phyloP scores from a whole-genome alignment of 2,888 invertebrate species.

The Himalopsyche japonica region DNA sequence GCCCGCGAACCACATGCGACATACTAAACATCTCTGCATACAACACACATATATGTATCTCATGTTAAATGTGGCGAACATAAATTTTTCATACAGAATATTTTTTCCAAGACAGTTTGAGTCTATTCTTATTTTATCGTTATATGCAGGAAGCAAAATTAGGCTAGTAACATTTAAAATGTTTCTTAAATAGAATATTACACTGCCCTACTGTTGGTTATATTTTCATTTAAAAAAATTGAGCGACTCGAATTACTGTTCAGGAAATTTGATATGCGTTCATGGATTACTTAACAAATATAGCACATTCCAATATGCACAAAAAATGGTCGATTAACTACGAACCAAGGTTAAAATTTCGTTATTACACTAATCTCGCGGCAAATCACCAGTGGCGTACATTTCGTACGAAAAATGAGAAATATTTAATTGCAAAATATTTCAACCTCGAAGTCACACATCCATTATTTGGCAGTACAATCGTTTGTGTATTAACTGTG shows the following conservation, averaged over 20 bases:
- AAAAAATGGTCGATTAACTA: not conserved
- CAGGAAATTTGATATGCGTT: not conserved
- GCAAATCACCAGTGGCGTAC: not conserved
- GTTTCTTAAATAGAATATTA: not conserved
- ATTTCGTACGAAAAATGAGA: too few relatives aligned
- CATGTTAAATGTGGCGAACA: too few relatives aligned
- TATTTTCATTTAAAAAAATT: not conserved
- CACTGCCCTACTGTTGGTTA: not conserved
- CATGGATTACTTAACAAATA: not conserved
- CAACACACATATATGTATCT: too few relatives aligned
- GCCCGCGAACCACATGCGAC: too few relatives aligned
- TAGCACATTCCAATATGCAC: not conserved
- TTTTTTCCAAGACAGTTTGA: too few relatives aligned
- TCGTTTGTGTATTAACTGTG: not conserved
- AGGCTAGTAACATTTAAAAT: not conserved
- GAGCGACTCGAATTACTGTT: too few relatives aligned
- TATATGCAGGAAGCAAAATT: not conserved
- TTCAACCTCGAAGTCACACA: not conserved
- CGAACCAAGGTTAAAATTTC: not conserved
- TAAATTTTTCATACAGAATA: too few relatives aligned
- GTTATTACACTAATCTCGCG: not conserved
- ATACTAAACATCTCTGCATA: too few relatives aligned
- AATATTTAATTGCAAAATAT: too few relatives aligned
- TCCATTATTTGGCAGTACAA: not conserved
- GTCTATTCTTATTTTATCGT: not conserved